These are phyloP conservation scores for Hesperophylax magnus DNA, from an alignment of 1,140 invertebrate species.

Conservation along the genomic window DNA sequence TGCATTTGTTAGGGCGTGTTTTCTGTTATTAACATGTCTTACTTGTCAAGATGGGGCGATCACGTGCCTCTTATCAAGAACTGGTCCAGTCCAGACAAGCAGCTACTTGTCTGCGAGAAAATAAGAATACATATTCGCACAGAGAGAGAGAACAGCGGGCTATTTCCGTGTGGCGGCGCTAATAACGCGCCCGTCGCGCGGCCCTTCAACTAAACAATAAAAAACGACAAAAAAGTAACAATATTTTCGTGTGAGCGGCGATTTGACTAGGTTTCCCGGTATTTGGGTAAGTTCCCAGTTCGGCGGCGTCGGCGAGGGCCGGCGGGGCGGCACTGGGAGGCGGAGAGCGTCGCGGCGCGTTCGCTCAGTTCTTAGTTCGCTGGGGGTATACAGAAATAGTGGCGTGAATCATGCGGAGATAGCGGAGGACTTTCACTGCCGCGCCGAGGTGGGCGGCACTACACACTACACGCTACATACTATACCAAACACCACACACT, in stretches of 20 bases:
- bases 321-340: not conserved
- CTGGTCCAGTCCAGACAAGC: not conserved
- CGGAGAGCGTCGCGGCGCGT: not conserved
- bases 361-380: constrained; percentile 40
- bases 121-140: too few relatives aligned
- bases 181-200: not conserved
- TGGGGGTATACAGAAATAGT: constrained; percentile 52
- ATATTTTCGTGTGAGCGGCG: not conserved
- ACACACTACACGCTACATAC: too few relatives aligned
- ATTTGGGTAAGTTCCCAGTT: not conserved
- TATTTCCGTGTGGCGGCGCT: constrained; percentile 22
- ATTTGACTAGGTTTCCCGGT: constrained; percentile 32
- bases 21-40: too few relatives aligned
- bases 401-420: constrained; percentile 37
- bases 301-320: constrained; percentile 7
- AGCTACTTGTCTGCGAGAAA: not conserved
- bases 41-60: not conserved
- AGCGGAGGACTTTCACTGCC: constrained; percentile 31
- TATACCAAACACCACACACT: too few relatives aligned
- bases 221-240: constrained; percentile 19
- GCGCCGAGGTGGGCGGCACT: not conserved
- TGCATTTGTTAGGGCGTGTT: too few relatives aligned
- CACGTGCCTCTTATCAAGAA: constrained; percentile 1
- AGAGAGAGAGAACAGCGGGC: not conserved
- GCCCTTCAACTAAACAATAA: not conserved